Evolutionary conservation across 2,888 invertebrate species (phyloP).

Genomic region (Omphaloscelis lunosa): DNA sequence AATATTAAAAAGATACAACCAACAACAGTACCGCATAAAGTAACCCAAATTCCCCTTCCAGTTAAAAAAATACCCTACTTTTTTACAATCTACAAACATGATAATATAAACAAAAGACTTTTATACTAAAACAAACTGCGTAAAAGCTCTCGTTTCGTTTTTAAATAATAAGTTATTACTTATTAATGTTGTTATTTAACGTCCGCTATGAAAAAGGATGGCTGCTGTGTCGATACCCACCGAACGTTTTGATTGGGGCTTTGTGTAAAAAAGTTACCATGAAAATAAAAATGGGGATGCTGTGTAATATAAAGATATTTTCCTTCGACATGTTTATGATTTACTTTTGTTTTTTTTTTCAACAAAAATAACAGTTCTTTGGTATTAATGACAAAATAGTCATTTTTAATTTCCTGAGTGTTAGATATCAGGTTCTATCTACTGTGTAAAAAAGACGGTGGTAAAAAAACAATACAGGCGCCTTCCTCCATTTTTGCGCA

Average conservation of each 20-base stretch:
- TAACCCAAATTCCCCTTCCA: constrained; percentile 20
- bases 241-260: constrained; percentile 40
- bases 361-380: neutral
- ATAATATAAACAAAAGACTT: constrained; percentile 37
- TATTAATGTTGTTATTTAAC: constrained; percentile 37
- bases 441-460: neutral
- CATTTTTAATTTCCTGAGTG: neutral
- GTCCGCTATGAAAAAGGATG: constrained; percentile 24
- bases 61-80: constrained; percentile 28
- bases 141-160: constrained; percentile 35
- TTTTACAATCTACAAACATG: constrained; percentile 39
- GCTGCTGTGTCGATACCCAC: constrained; percentile 26
- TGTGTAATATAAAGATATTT: neutral
- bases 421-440: neutral
- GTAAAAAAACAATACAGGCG: neutral
- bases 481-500: neutral
- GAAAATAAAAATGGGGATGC: constrained; percentile 6
- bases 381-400: neutral
- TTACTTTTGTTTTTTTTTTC: neutral
- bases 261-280: constrained; percentile 36
- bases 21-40: constrained; percentile 34
- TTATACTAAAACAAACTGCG: constrained; percentile 36
- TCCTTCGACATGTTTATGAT: neutral
- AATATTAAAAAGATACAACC: constrained; percentile 50
- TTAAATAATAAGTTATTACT: constrained; percentile 38